Conservation (phyloP, 2,797 vertebrate genomes). For the Acanthopagrus latus region DNA sequence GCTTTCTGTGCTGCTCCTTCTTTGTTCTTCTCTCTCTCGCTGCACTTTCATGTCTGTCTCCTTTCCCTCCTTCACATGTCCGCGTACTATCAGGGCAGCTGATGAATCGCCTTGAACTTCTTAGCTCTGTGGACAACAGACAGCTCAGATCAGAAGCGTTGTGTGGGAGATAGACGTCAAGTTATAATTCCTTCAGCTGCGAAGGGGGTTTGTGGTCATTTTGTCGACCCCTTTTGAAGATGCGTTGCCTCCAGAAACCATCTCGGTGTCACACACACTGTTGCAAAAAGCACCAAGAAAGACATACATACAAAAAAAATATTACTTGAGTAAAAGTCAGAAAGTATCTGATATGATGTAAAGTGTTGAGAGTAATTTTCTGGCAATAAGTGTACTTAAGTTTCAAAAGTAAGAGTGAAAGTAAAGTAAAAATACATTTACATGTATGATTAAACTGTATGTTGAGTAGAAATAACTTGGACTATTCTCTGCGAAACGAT, state of each 20-base stretch:
- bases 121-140: slow-evolving; percentile 7
- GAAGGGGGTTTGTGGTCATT: slow-evolving; percentile 32
- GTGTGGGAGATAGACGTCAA: slow-evolving; percentile 10
- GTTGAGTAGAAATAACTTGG: no score
- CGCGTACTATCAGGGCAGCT: slow-evolving; percentile 21
- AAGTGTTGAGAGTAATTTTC: no score
- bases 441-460: no score
- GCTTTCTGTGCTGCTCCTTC: slow-evolving; percentile 25
- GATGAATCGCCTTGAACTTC: slow-evolving; percentile 24
- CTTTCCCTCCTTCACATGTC: slow-evolving; percentile 13
- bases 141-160: slow-evolving; percentile 28
- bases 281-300: no score
- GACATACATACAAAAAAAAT: no score
- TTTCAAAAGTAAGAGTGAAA: no score
- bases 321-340: no score
- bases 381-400: no score
- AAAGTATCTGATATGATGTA: no score
- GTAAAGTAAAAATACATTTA: no score
- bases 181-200: slow-evolving; percentile 33
- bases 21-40: slow-evolving; percentile 39
- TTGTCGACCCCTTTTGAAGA: slow-evolving; percentile 31
- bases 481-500: no score
- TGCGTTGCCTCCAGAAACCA: slow-evolving; percentile 9
- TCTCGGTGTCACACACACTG: background rate
- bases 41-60: background rate